A percentile compares a stretch with the other conserved stretches of the same genome.
phyloP scores from a whole-genome alignment of 2,113 vertebrate genomes.

The Upupa epops region DNA sequence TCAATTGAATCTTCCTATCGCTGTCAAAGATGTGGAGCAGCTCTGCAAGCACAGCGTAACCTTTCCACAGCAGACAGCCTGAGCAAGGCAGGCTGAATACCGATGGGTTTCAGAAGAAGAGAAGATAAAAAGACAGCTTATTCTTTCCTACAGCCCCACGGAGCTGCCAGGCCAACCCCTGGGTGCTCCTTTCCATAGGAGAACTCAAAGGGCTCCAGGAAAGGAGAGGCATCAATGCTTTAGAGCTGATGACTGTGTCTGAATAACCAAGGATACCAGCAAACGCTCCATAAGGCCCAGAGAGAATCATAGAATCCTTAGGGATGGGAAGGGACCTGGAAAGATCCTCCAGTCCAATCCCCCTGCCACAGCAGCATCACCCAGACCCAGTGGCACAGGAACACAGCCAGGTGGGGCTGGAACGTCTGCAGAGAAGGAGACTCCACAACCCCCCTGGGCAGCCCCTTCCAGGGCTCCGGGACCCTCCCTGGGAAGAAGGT shows the following conservation, averaged over 20 bases:
- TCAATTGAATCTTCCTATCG: not conserved
- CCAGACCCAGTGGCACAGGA: too few relatives aligned
- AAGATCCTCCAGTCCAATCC: too few relatives aligned
- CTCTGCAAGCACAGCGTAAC: slow-evolving; percentile 45
- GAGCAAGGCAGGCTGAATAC: slow-evolving; percentile 27
- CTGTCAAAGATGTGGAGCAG: not conserved
- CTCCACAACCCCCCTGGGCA: too few relatives aligned
- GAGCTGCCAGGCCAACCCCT: not conserved
- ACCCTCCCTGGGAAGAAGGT: too few relatives aligned
- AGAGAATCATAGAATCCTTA: too few relatives aligned
- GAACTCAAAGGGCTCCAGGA: not conserved
- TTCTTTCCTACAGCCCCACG: not conserved
- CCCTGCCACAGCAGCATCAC: too few relatives aligned
- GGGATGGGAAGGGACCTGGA: too few relatives aligned
- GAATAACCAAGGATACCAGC: not conserved
- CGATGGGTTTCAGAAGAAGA: not conserved
- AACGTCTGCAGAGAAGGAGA: too few relatives aligned
- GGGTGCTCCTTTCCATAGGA: not conserved
- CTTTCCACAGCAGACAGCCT: slow-evolving; percentile 49
- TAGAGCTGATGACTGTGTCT: not conserved
- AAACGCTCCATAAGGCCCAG: not conserved
- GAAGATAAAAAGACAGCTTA: not conserved
- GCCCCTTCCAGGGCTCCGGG: too few relatives aligned
- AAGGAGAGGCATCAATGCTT: not conserved
- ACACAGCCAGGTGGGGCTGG: too few relatives aligned